Evolutionary conservation across 1,140 invertebrate species (phyloP).

Genomic region (Euschistus heros): DNA sequence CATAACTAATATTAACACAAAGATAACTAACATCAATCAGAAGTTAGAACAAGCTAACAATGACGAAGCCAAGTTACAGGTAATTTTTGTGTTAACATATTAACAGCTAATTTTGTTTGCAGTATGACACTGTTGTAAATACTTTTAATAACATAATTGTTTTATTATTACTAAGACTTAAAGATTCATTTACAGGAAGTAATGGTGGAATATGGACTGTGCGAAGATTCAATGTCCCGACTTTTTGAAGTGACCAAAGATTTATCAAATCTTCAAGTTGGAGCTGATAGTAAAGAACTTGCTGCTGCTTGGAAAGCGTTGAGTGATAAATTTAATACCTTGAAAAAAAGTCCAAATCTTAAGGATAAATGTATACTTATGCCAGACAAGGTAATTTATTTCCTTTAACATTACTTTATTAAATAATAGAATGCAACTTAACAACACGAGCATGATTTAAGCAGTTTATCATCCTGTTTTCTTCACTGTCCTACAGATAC

Average conservation of each 20-base stretch:
- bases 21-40: conserved; percentile 26
- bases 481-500: no score
- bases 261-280: conserved; percentile 23
- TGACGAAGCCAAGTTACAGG: conserved; percentile 25
- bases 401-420: background rate
- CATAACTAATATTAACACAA: conserved; percentile 26
- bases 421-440: no score
- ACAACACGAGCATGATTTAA: no score
- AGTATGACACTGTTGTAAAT: no score
- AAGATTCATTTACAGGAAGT: conserved; percentile 21
- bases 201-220: conserved; percentile 22
- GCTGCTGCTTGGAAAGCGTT: conserved; percentile 24
- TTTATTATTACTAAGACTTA: no score
- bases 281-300: conserved; percentile 25
- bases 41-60: conserved; percentile 27
- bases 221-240: conserved; percentile 23
- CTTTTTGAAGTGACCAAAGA: conserved; percentile 25
- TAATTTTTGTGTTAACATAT: conserved; percentile 15
- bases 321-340: conserved; percentile 25
- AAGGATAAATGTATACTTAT: conserved; percentile 21
- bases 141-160: no score
- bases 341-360: conserved; percentile 22
- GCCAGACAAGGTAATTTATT: conserved; percentile 23
- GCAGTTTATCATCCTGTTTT: no score
- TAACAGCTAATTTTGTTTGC: background rate